These are phyloP conservation scores for Yponomeuta malinellus DNA, from an alignment of 2,888 invertebrate genomes.

Conservation along the genomic window DNA sequence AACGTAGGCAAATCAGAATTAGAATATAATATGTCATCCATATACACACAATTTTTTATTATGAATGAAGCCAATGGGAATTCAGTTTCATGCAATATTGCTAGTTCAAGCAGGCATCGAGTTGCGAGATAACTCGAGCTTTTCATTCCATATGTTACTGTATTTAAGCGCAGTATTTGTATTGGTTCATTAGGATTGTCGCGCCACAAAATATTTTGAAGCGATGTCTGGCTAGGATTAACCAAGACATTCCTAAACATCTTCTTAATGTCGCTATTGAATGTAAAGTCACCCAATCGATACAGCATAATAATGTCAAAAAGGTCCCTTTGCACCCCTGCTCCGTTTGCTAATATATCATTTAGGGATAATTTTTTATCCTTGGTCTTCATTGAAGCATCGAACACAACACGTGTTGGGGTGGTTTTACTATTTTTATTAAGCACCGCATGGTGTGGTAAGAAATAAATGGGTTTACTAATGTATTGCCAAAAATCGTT, in stretches of 20 bases:
- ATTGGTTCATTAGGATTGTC: constrained; percentile 2
- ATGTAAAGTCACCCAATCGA: background rate
- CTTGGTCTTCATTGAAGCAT: constrained; percentile 7
- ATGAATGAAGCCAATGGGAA: constrained; percentile 18
- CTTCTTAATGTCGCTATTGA: background rate
- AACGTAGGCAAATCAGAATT: background rate
- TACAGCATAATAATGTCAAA: constrained; percentile 14
- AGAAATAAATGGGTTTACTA: background rate
- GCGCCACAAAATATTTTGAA: constrained; percentile 14
- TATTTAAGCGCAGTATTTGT: background rate
- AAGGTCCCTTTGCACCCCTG: constrained; percentile 3
- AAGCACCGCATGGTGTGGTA: constrained; percentile 14
- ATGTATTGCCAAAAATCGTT: too few relatives aligned
- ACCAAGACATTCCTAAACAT: constrained; percentile 10
- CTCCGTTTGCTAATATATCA: constrained; percentile 2
- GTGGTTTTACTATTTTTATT: constrained; percentile 9
- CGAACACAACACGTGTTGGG: constrained; percentile 7
- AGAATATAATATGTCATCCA: constrained; percentile 19
- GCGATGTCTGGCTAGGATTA: background rate
- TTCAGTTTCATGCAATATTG: constrained; percentile 13
- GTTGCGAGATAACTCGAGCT: constrained; percentile 18
- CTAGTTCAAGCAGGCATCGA: constrained; percentile 18
- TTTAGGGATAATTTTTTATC: constrained; percentile 9
- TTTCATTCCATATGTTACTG: constrained; percentile 13
- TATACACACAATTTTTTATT: constrained; percentile 17